These are phyloP conservation scores for Polyploca ridens DNA, from an alignment of 2,888 invertebrate genomes.

Conservation along the genomic window DNA sequence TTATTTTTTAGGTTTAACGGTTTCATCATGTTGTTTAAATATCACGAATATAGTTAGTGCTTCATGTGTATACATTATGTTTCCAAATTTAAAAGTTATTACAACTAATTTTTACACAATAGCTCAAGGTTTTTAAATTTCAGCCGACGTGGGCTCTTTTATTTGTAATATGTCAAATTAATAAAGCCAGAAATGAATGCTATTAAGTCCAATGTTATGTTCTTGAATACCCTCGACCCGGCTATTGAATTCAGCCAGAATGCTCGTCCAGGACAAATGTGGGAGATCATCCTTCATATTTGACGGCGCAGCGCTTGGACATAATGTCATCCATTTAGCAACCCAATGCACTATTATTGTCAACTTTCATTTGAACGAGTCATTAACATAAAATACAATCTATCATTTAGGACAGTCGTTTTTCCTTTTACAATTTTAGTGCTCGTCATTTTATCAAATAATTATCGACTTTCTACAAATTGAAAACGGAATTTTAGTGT, in stretches of 20 bases:
- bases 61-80: constrained; percentile 47
- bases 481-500: constrained; percentile 58
- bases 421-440: constrained; percentile 46
- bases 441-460: constrained; percentile 43
- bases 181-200: constrained; percentile 42
- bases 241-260: constrained; percentile 58
- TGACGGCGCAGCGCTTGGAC: constrained; percentile 64
- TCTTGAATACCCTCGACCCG: constrained; percentile 46
- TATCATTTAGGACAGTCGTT: constrained; percentile 57
- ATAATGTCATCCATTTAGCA: constrained; percentile 74
- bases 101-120: constrained; percentile 40
- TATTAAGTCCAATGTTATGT: constrained; percentile 51
- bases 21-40: constrained; percentile 77
- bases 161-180: constrained; percentile 39
- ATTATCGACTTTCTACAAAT: constrained; percentile 76
- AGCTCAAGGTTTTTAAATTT: constrained; percentile 39
- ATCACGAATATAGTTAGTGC: constrained; percentile 59
- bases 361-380: constrained; percentile 57
- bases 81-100: constrained; percentile 43
- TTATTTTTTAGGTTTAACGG: constrained; percentile 79
- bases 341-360: constrained; percentile 66
- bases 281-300: constrained; percentile 71
- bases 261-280: constrained; percentile 62
- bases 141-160: constrained; percentile 27
- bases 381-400: constrained; percentile 70